phyloP scores from a whole-genome alignment of 2,888 invertebrate species.

The Holacanthella duospinosa region DNA sequence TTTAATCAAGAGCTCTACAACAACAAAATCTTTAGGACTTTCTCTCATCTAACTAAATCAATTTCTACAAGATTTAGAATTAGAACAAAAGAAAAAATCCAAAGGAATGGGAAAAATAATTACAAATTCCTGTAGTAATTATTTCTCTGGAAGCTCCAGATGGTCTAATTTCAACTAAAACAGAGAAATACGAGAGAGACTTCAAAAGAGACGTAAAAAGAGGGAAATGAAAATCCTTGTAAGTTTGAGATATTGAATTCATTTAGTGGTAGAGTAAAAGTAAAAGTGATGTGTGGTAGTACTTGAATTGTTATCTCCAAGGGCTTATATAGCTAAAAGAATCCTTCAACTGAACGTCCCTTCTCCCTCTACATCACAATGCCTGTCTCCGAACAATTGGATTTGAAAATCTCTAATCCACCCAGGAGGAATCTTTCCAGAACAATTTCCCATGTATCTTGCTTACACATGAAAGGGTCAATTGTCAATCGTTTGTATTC shows the following conservation, averaged over 20 bases:
- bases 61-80: neutral
- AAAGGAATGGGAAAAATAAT: neutral
- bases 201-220: neutral
- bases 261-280: neutral
- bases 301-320: neutral
- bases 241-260: neutral
- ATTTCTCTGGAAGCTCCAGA: neutral
- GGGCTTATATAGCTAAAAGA: neutral
- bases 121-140: constrained; percentile 1
- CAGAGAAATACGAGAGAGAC: neutral
- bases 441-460: neutral
- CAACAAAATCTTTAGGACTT: neutral
- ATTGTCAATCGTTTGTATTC: constrained; percentile 36
- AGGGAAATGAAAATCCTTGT: neutral
- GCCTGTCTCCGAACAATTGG: constrained; percentile 4
- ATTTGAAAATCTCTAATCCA: neutral
- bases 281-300: neutral
- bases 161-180: neutral
- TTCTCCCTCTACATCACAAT: neutral
- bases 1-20: constrained; percentile 2
- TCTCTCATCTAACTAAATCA: neutral
- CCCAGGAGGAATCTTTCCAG: too few species aligned
- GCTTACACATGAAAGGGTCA: constrained; percentile 23
- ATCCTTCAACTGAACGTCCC: neutral
- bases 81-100: neutral